Evolutionary conservation across 2,113 vertebrate species (phyloP), one percentile per base, ranked within the genome.

Genomic region (Percina caprodes): DNA sequence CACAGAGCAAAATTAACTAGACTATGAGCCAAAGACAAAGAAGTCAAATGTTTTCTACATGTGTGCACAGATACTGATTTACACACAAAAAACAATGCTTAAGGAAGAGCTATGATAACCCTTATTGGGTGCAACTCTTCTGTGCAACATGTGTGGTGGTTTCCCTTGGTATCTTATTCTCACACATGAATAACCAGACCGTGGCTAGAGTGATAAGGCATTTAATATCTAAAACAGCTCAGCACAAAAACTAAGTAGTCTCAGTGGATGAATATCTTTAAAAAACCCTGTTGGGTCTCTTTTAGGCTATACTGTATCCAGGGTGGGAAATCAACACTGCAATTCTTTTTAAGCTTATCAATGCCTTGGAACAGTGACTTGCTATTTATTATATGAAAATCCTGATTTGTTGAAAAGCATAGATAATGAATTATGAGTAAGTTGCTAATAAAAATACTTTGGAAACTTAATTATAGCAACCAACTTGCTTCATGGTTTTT

Each of bases 151-250:
- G 61, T 26, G 21, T 58, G 21, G 8, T 58, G 51, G 55, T 21
- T 70, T 48, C 3, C 45, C 62, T 61, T 62, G n/a, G 35, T 73
- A 74, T 68, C 55, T 80, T 24, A 5, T 46, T 61, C 19, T 72
- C 7, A 60, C 79, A 82, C 66, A 72, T 24, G 39, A 68, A 72
- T 56, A 71, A 26, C 51, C 16, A 78, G 26, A 79, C 49, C 60
- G 77, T 55, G 30, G 45, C 18, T 12, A 7, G 3, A 77, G 66
- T 56, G 75, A 86, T 74, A 83, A 82, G 52, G 12, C 3, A 24
- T 77, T 88, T 81, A 58, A 79, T 84, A 66, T 66, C 61, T 35
- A 79, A 74, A 79, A 69, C 24, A 74, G 24, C 35, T 59, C 9
- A 35, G 12, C 5, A 3, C n/a, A 69, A 58, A 79, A 83, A 78